Evolutionary conservation across 2,888 invertebrate species (phyloP).

Genomic region (Pyrrhosoma nymphula): DNA sequence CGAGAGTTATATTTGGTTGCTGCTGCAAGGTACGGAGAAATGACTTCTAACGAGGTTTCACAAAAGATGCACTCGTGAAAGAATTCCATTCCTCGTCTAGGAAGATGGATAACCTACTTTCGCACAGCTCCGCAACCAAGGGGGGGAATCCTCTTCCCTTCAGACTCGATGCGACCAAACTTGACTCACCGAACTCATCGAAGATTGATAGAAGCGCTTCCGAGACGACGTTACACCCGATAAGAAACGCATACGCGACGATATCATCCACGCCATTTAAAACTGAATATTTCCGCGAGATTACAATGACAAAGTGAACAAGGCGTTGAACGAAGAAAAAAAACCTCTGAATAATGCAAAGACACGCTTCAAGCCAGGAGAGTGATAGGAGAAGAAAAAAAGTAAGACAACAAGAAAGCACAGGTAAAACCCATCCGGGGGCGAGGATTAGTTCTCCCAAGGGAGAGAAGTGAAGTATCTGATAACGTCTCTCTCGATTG

Average conservation of each 20-base stretch:
- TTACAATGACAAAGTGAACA: constrained; percentile 1
- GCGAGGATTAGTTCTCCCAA: background rate
- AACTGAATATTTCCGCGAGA: background rate
- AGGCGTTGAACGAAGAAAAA: background rate
- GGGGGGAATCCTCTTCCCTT: background rate
- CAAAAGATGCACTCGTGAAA: background rate
- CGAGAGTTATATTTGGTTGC: background rate
- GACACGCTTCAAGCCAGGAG: background rate
- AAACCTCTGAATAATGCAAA: background rate
- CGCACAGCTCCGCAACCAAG: background rate
- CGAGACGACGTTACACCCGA: background rate
- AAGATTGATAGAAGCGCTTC: background rate
- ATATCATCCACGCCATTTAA: background rate
- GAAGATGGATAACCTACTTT: background rate
- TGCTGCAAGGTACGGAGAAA: background rate
- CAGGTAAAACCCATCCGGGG: background rate
- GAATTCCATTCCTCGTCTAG: background rate
- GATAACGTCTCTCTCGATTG: background rate
- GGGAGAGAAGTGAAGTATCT: background rate
- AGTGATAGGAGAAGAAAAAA: background rate
- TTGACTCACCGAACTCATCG: background rate
- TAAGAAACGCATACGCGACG: background rate
- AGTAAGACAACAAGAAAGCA: background rate
- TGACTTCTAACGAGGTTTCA: background rate
- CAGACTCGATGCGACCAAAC: background rate